Evolutionary conservation across 2,113 vertebrate genomes (phyloP).

Genomic region (Terrapene triunguis): DNA sequence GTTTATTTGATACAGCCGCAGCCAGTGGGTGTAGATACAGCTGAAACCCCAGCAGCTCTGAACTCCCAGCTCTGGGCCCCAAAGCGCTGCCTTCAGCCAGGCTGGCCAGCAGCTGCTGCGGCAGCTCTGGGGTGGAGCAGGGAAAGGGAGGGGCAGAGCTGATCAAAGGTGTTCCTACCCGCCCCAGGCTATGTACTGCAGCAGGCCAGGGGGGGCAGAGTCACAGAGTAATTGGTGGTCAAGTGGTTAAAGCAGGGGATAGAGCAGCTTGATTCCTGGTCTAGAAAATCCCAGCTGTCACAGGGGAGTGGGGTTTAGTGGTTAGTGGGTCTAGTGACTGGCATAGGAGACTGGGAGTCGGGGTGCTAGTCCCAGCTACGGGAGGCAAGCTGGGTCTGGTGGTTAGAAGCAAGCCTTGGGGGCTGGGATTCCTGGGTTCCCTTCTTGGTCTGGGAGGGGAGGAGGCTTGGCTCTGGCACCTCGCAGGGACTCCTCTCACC

Average conservation of each 20-base stretch:
- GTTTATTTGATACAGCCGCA: slow-evolving; percentile 58
- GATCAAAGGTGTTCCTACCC: neutral
- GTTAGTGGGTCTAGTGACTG: neutral
- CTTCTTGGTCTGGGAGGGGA: neutral
- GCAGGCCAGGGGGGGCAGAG: neutral
- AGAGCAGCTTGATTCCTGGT: neutral
- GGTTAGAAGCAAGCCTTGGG: neutral
- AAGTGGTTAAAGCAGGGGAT: no score
- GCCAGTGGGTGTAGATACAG: slow-evolving; percentile 61
- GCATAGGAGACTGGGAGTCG: no score
- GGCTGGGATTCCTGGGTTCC: neutral
- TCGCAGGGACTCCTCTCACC: neutral
- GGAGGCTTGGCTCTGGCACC: neutral
- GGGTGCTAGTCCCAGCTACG: neutral
- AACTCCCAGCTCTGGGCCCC: neutral
- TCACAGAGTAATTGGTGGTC: no score
- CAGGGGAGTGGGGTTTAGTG: neutral
- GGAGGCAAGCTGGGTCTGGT: neutral
- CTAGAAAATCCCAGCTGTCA: neutral
- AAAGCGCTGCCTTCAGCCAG: neutral
- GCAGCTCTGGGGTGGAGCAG: neutral
- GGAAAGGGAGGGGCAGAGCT: neutral
- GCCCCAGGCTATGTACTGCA: neutral
- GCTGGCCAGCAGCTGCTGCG: neutral
- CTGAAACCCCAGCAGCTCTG: slow-evolving; percentile 19